These are phyloP conservation scores for Scaptomyza graminum DNA, from an alignment of 1,140 invertebrate genomes.

Conservation along the genomic window DNA sequence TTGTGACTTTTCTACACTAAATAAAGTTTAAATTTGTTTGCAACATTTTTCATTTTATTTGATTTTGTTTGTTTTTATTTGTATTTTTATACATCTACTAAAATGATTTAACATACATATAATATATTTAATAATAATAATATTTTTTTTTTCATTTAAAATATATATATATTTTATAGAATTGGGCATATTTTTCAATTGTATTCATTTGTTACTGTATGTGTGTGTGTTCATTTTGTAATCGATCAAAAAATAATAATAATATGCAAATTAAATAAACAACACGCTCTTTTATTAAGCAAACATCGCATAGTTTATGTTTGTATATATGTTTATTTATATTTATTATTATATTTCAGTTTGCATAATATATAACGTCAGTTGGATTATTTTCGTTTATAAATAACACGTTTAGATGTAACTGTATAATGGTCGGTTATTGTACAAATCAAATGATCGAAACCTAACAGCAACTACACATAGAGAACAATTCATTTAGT, in stretches of 20 bases:
- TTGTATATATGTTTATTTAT: conserved; percentile 39
- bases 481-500: conserved; percentile 65
- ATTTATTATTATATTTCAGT: conserved; percentile 53
- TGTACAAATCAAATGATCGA: conserved; percentile 60
- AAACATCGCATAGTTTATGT: conserved; percentile 38
- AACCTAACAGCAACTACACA: conserved; percentile 70
- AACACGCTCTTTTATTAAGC: conserved; percentile 56
- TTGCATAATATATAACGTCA: conserved; percentile 20
- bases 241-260: conserved; percentile 60
- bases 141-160: conserved; percentile 41
- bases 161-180: conserved; percentile 57
- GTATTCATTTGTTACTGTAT: conserved; percentile 46
- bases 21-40: conserved; percentile 6
- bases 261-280: conserved; percentile 31
- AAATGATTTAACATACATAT: conserved; percentile 80
- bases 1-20: conserved; percentile 4
- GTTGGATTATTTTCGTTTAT: conserved; percentile 16
- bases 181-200: conserved; percentile 58
- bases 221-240: conserved; percentile 43
- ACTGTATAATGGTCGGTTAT: conserved; percentile 40
- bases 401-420: conserved; percentile 37
- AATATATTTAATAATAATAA: conserved; percentile 57
- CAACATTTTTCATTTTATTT: conserved; percentile 53
- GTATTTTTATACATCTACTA: conserved; percentile 75
- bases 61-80: conserved; percentile 58